Base-by-base conservation (phyloP, 2,113 vertebrate genomes). In the Chlamydotis undulata region DNA sequence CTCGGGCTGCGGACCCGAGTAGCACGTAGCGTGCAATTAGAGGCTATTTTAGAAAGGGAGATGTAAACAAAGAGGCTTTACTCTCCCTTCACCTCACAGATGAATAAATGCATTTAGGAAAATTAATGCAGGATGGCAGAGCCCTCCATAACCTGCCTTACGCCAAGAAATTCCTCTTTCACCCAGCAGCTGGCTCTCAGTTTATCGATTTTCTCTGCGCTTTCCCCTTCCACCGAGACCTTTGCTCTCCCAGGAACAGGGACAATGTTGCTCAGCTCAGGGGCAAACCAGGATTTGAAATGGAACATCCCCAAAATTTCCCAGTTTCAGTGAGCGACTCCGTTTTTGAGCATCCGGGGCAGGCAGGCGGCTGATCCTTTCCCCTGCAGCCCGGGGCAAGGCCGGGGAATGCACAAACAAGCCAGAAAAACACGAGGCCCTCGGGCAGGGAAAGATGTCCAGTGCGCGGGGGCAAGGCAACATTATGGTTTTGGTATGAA, bases 281-380 rank as follows among this genome's bases (percentile, higher is more conserved):
- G n/a, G 55, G 18, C 1, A 31, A 37, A 23, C 5, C 6, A 9
- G 37, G 53, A 23, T 68, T 37, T 22, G n/a, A 33, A 70, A 9
- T 31, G 1, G 2, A 23, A 12, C 17, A 3, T 8, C 29, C 53
- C 9, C 9, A 3, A 61, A 31, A 45, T 8, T 24, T 25, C 47
- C n/a, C n/a, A 3, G 45, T 60, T 82, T 33, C 2, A 0, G 39
- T 2, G 56, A 43, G 16, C 0, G 0, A 7, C 33, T 4, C 29
- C 4, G 7, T 0, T 31, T 47, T 9, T 1, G 55, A 61, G 53
- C 6, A 18, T 3, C 12, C 4, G 23, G 43, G 33, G 31, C 29
- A 23, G 24, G 61, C n/a, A 19, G 49, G 50, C 13, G 1, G 52
- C 57, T 78, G 10, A 0, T 22, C 33, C n/a, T 24, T 37, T 14